Percentiles rank a stretch among this genome's conserved stretches.
Evolutionary conservation across 64 coral and sea anemone genomes (phyloP).

Genomic region (Platygyra sinensis): DNA sequence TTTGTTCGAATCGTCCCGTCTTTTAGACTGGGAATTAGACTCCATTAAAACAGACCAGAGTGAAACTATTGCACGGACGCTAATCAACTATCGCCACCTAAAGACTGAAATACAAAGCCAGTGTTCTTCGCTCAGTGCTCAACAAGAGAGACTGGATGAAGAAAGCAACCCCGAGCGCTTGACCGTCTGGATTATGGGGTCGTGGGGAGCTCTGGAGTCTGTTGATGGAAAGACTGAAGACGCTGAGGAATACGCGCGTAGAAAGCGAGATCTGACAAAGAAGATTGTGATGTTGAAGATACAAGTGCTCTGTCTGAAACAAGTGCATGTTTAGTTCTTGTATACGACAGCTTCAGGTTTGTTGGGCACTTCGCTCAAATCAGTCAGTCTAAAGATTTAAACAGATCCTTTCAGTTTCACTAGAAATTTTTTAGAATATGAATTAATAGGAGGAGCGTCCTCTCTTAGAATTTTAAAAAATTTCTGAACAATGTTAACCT

Average conservation of each 20-base stretch:
- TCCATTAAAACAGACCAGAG: conserved; percentile 42
- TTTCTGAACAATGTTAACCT: no score
- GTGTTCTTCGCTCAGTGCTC: conserved; percentile 54
- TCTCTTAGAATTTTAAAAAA: no score
- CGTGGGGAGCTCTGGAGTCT: conserved; percentile 79
- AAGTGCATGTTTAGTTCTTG: conserved; percentile 60
- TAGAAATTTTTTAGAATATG: background rate
- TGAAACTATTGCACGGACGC: conserved; percentile 43
- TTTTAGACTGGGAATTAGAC: conserved; percentile 69
- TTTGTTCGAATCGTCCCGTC: conserved; percentile 46
- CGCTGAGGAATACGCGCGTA: conserved; percentile 67
- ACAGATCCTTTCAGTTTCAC: background rate
- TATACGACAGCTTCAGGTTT: conserved; percentile 72
- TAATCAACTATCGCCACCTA: conserved; percentile 50
- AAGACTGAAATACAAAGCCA: conserved; percentile 74
- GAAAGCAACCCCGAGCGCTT: conserved; percentile 41
- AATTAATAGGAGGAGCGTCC: no score
- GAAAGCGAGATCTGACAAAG: conserved; percentile 61
- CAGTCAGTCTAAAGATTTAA: background rate
- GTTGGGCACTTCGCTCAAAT: background rate
- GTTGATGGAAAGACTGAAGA: conserved; percentile 74
- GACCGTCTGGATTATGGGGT: conserved; percentile 80
- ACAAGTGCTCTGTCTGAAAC: conserved; percentile 80
- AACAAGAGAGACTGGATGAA: conserved; percentile 75
- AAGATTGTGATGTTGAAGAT: conserved; percentile 77